Base-by-base conservation (phyloP, 2,888 invertebrate genomes). In the Brachynemurus nebulosus region DNA sequence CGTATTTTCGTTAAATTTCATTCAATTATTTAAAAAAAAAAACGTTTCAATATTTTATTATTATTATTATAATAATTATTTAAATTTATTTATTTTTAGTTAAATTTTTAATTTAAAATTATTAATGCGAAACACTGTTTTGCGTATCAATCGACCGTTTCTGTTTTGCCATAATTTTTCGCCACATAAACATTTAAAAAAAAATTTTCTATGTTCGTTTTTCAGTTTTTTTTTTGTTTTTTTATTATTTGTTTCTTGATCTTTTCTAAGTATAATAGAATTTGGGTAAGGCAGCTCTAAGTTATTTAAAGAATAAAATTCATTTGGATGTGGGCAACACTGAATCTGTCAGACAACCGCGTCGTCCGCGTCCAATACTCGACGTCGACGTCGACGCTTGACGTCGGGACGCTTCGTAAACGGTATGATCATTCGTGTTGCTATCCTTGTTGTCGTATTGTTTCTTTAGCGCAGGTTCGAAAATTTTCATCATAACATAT, bases 271-370 rank as follows among this genome's bases (percentile, higher is more conserved):
- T 30, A 12, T n/a, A 14, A 30, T 30, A 30, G n/a, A 30, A 12
- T 30, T 30, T 30, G 30, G 30, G n/a, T 30, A 30, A 30, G 30
- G 30, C 30, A 30, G 30, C 30, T 30, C n/a, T 14, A 30, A 30
- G 30, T 30, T 30, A 30, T 30, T 30, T 30, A 30, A 30, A 30
- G 30, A 30, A 30, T 30, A 30, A 14, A 30, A 12, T 30, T 8
- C 30, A 14, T 12, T 30, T 30, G 30, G 30, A 30, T 30, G 30
- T 30, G 30, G 30, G n/a, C 6, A 30, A 30, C 30, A 37, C 37
- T 37, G 37, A 37, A 37, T 17, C 37, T 37, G 37, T 37, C 37
- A 37, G 37, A 37, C 37, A 20, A 12, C 18, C 19, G 12, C 20
- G 37, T 37, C 37, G 37, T 20, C 18, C 19, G 12, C 20, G 37